Evolutionary conservation across 1,140 invertebrate species (phyloP), one percentile per base, ranked within the genome.

Genomic region (Neocloeon triangulifer): DNA sequence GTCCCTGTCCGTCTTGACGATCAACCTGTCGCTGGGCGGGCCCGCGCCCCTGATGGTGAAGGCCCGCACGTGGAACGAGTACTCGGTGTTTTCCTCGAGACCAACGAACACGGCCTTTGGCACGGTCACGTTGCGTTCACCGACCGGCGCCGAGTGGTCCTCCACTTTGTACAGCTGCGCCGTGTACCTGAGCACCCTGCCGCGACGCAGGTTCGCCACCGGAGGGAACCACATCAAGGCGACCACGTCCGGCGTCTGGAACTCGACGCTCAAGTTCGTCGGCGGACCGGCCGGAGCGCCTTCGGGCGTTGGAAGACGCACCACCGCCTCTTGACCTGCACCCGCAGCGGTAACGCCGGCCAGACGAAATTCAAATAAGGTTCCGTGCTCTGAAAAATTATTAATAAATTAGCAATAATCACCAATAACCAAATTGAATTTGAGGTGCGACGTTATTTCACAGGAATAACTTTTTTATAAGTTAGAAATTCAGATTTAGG

Each of bases 41-140:
- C 89, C 89, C 5, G 71, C 62, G 2, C 89, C 91, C 49, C 75
- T 69, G 28, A 64, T 72, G 0, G 89, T 99, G 45, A 82, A 81
- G 0, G 89, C 88, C 41, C 79, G 69, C 1, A 97, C 78, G 48
- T 84, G 73, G 46, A 94, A 94, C 16, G 80, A 70, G 51, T 97
- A 98, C 49, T 95, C 85, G 1, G 85, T 88, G 46, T 91, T 85
- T 57, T 94, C 89, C 50, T 96, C 88, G 13, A 98, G 58, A 41
- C 80, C 75, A 5, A 72, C 79, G 42, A 97, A 88, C 1, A 96
- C 84, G 2, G 78, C 77, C 53, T 63, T 76, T 48, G 92, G n/a
- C n/a, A n/a, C n/a, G n/a, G n/a, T n/a, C n/a, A n/a, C n/a, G n/a
- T n/a, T n/a, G n/a, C n/a, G n/a, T n/a, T n/a, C n/a, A n/a, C n/a